These are phyloP conservation scores for Cyclina sinensis DNA, from an alignment of 1,140 invertebrate genomes.

Conservation along the genomic window DNA sequence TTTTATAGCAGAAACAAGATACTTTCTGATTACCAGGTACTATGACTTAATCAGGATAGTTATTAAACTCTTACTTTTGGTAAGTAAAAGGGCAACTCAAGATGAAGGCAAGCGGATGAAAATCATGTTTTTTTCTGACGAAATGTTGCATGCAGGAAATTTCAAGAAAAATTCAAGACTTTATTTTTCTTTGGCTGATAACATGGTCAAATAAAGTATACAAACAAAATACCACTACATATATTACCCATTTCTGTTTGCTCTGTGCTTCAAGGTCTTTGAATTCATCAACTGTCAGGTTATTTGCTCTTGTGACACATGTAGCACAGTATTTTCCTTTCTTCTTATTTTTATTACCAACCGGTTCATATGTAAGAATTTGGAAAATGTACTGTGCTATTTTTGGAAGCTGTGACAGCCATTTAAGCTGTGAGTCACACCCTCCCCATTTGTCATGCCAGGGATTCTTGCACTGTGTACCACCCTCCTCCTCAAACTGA, in stretches of 20 bases:
- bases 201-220: too few species aligned
- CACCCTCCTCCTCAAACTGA: not conserved
- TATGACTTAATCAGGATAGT: too few species aligned
- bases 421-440: conserved; percentile 45
- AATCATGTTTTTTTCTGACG: too few species aligned
- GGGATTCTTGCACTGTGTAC: conserved; percentile 15
- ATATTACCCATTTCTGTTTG: conserved; percentile 34
- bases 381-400: conserved; percentile 32
- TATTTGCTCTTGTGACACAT: conserved; percentile 37
- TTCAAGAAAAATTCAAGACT: too few species aligned
- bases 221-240: too few species aligned
- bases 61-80: too few species aligned
- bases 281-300: conserved; percentile 35
- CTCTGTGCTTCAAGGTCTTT: conserved; percentile 33
- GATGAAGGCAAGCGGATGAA: too few species aligned
- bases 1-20: too few species aligned
- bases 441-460: conserved; percentile 52
- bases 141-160: too few species aligned
- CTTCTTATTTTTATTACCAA: not conserved
- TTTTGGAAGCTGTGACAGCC: conserved; percentile 14
- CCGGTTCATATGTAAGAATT: conserved; percentile 18
- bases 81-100: too few species aligned
- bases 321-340: conserved; percentile 34
- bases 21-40: too few species aligned
- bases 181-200: too few species aligned